Base-by-base conservation (phyloP, 2,888 invertebrate genomes). In the Amphipoea oculea region DNA sequence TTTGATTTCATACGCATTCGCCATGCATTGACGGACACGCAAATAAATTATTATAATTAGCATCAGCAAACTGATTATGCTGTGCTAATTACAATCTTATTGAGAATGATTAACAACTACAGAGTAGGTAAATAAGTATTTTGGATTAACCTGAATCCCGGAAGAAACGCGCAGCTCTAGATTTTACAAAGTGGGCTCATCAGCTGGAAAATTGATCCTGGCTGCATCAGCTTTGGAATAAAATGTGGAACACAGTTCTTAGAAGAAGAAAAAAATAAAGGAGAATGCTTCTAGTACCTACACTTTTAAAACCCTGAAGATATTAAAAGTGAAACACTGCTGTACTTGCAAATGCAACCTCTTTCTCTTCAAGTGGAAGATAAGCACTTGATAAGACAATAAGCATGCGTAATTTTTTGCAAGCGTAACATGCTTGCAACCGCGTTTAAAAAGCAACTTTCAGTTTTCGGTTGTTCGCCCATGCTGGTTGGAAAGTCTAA, bases 1-100 rank as follows among this genome's bases (percentile, higher is more conserved):
- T 80, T 82, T 73, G 81, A 84, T 87, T 88, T 84, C 14, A 51
- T 60, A 77, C 74, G 42, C 79, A 72, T 79, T 79, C 69, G 42
- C 79, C 86, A 82, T 82, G 23, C 83, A 78, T 67, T 78, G 74
- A 71, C 60, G 84, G 71, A 78, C 77, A 83, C 75, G 78, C 73
- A 63, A 76, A 81, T 75, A 83, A 62, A 78, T 82, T 73, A 77
- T 45, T 78, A 23, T 67, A 77, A 85, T 85, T 85, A 83, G 60
- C 73, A 73, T 29, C 20, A 51, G 29, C 51, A 65, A 79, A 51
- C 57, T 67, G 62, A 77, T 78, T 83, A 66, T 40, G 60, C 20
- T 54, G 48, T 54, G 75, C 63, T 84, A 78, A 86, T 82, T 79
- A 71, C 71, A 69, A 78, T 73, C 73, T 62, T 62, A 77, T 69